A percentile compares a stretch with the other conserved stretches of the same genome.
phyloP scores from a whole-genome alignment of 2,888 invertebrate species.

The Stomorhina lunata region DNA sequence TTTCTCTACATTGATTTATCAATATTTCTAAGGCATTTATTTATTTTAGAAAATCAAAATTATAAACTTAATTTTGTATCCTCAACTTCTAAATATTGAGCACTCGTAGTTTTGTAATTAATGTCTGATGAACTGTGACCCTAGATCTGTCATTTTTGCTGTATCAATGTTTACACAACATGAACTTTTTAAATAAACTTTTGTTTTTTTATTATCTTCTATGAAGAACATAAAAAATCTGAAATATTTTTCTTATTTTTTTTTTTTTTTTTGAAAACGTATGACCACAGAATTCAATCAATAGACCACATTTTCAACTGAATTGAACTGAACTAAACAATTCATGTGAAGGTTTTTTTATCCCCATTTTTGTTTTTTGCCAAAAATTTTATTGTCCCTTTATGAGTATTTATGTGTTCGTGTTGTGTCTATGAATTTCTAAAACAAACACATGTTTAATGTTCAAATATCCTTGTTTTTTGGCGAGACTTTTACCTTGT shows the following conservation, averaged over 20 bases:
- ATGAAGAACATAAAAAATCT: constrained; percentile 1
- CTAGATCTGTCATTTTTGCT: background rate
- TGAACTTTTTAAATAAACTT: constrained; percentile 58
- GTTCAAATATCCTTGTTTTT: constrained; percentile 58
- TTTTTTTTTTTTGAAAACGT: constrained; percentile 25
- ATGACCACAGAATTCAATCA: constrained; percentile 64
- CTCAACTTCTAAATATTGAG: background rate
- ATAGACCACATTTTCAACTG: constrained; percentile 61
- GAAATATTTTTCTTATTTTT: constrained; percentile 6
- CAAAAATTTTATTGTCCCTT: constrained; percentile 13
- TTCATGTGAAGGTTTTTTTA: constrained; percentile 33
- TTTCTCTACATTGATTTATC: background rate
- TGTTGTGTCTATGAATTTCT: constrained; percentile 23
- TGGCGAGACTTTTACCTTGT: constrained; percentile 65
- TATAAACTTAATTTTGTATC: background rate
- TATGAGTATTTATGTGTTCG: constrained; percentile 20
- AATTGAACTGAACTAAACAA: constrained; percentile 11
- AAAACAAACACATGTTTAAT: constrained; percentile 59
- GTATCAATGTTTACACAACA: constrained; percentile 51
- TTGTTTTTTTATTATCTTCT: no score
- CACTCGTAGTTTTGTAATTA: constrained; percentile 54
- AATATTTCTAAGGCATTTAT: constrained; percentile 2
- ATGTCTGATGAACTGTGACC: constrained; percentile 30
- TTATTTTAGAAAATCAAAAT: constrained; percentile 33
- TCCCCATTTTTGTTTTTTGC: background rate